Evolutionary conservation across 2,113 vertebrate genomes (phyloP).

Genomic region (Mobula hypostoma): DNA sequence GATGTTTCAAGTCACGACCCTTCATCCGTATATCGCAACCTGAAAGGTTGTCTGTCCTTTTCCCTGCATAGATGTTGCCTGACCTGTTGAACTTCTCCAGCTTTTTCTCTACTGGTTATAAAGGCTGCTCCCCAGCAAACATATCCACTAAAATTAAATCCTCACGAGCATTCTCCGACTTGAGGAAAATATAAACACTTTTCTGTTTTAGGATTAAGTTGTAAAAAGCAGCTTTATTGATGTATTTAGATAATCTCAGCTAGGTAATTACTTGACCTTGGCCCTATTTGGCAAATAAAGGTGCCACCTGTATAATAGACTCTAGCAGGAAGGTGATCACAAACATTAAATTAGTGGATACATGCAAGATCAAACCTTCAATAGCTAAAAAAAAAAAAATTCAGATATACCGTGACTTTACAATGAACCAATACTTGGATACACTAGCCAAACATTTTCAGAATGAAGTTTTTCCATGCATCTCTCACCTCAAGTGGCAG

Average conservation of each 20-base stretch:
- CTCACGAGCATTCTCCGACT: background rate
- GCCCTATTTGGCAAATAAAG: background rate
- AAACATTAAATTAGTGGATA: background rate
- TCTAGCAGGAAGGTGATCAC: background rate
- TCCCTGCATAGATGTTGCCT: no score
- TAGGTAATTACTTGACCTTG: background rate
- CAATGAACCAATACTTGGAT: background rate
- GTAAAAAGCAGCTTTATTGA: background rate
- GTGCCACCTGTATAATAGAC: background rate
- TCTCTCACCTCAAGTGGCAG: slow-evolving; percentile 90
- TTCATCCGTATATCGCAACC: no score
- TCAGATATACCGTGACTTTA: background rate
- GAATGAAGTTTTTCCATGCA: background rate
- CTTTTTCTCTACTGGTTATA: no score
- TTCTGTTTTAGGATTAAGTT: background rate
- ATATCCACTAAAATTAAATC: background rate
- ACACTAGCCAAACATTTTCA: background rate
- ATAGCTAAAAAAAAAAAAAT: background rate
- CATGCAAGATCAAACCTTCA: background rate
- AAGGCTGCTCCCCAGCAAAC: background rate
- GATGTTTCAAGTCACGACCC: no score
- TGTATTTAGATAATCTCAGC: no score
- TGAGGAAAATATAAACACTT: background rate
- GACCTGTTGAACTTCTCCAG: no score
- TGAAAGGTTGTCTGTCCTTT: no score